Percentiles rank a stretch among this genome's conserved stretches.
Conservation (phyloP, 2,797 vertebrate genomes). For the Percopsis omiscomaycus region DNA sequence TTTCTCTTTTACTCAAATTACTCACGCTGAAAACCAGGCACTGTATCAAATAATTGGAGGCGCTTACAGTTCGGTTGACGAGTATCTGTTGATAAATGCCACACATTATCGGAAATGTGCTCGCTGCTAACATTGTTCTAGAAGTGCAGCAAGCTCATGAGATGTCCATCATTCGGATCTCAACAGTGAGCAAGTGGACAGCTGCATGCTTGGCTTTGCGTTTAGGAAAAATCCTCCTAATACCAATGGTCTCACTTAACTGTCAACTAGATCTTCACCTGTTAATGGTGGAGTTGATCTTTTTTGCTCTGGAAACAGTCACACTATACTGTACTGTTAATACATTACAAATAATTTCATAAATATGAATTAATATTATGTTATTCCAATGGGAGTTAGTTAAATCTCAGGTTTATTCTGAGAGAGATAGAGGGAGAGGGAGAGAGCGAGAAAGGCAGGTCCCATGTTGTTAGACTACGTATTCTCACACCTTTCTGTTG, state of each 20-base stretch:
- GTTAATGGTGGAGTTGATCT: slow-evolving; percentile 17
- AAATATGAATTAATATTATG: slow-evolving; percentile 8
- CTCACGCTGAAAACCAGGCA: too few relatives aligned
- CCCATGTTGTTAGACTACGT: neutral
- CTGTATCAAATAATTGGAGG: too few relatives aligned
- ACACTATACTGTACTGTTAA: too few relatives aligned
- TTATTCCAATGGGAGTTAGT: slow-evolving; percentile 9
- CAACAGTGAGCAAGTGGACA: neutral
- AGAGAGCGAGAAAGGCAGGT: neutral
- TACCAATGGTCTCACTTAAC: neutral
- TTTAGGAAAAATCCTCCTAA: too few relatives aligned
- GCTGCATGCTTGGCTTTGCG: too few relatives aligned
- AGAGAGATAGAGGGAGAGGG: neutral
- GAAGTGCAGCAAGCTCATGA: neutral
- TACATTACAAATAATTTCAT: neutral
- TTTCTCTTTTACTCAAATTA: too few relatives aligned
- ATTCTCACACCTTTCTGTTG: neutral
- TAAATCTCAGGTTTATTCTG: slow-evolving; percentile 1
- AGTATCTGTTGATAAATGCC: too few relatives aligned
- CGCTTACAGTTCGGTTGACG: too few relatives aligned
- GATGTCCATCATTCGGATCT: neutral
- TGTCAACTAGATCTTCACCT: neutral
- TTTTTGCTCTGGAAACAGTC: slow-evolving; percentile 35
- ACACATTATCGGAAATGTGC: too few relatives aligned
- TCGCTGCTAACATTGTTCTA: too few relatives aligned